These are phyloP conservation scores for Acrocyrtus sp. DNA, from an alignment of 2,888 invertebrate species.

Conservation along the genomic window DNA sequence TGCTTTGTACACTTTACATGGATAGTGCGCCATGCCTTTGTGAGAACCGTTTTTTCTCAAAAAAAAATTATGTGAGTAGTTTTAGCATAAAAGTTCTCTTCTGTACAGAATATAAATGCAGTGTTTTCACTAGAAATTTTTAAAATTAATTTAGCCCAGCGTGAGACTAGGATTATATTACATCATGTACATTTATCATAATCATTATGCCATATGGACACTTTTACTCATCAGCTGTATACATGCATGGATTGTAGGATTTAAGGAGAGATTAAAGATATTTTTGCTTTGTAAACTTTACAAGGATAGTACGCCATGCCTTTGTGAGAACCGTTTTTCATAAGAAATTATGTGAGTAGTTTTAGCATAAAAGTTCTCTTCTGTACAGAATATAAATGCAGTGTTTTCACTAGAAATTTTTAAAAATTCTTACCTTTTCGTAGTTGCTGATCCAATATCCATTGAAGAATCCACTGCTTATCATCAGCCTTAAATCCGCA, in stretches of 20 bases:
- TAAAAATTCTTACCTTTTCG: constrained; percentile 41
- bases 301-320: neutral
- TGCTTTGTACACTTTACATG: too few relatives aligned
- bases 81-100: neutral
- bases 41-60: neutral
- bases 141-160: too few relatives aligned
- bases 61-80: neutral
- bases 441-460: constrained; percentile 53
- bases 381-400: neutral
- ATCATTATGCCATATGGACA: too few relatives aligned
- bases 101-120: neutral
- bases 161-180: too few relatives aligned
- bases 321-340: neutral
- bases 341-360: neutral
- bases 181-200: too few relatives aligned
- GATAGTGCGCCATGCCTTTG: constrained; percentile 5
- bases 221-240: too few relatives aligned
- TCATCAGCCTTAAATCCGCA: constrained; percentile 1
- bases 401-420: too few relatives aligned
- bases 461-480: constrained; percentile 55
- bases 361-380: neutral
- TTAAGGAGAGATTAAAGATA: neutral
- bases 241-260: neutral
- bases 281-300: neutral
- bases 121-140: too few relatives aligned